Conservation (phyloP, 2,797 vertebrate genomes). For the Esox lucius region DNA sequence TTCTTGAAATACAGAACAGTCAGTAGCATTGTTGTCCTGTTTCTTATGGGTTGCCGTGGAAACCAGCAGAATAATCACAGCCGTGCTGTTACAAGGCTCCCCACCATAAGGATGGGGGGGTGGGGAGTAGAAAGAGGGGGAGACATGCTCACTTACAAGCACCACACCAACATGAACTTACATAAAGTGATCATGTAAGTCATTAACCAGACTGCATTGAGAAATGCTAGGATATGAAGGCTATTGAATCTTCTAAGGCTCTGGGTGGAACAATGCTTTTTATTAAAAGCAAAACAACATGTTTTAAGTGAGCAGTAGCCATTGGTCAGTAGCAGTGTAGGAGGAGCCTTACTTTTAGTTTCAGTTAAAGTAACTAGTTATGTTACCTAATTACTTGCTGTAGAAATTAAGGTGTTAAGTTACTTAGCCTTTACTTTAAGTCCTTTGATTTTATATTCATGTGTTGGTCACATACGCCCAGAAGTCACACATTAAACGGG, state of each 20-base stretch:
- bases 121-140: slow-evolving; percentile 6
- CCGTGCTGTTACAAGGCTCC: slow-evolving; percentile 47
- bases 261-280: not conserved
- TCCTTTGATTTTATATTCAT: too few relatives aligned
- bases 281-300: too few relatives aligned
- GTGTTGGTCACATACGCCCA: too few relatives aligned
- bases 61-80: slow-evolving; percentile 54
- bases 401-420: too few relatives aligned
- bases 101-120: slow-evolving; percentile 24
- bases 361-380: too few relatives aligned
- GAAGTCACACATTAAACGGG: too few relatives aligned
- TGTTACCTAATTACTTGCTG: too few relatives aligned
- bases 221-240: not conserved
- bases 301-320: too few relatives aligned
- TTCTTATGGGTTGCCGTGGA: slow-evolving; percentile 47
- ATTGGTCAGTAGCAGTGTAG: too few relatives aligned
- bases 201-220: not conserved
- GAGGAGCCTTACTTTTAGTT: too few relatives aligned
- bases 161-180: not conserved
- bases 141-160: not conserved
- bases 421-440: too few relatives aligned
- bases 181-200: not conserved
- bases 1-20: too few relatives aligned
- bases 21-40: slow-evolving; percentile 43
- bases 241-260: not conserved